phyloP scores from a whole-genome alignment of 2,113 vertebrate species.

The Colinus virginianus region DNA sequence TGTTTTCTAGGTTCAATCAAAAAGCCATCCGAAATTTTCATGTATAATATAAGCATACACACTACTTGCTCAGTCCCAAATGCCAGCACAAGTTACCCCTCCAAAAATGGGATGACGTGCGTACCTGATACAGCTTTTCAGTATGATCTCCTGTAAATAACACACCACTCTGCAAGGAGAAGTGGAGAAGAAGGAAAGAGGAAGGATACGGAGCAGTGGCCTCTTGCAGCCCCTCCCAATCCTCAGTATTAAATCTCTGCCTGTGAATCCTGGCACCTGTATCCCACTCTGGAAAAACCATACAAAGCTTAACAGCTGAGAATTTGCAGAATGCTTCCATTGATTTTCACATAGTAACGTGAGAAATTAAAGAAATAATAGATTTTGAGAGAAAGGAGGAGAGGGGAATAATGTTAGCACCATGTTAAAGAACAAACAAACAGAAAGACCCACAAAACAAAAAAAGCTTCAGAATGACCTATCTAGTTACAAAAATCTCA shows the following conservation, averaged over 20 bases:
- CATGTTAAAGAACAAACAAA: neutral
- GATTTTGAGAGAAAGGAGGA: neutral
- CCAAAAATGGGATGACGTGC: neutral
- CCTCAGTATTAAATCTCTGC: neutral
- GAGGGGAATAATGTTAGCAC: neutral
- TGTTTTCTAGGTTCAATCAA: neutral
- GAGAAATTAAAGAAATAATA: neutral
- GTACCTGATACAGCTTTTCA: neutral
- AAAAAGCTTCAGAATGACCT: neutral
- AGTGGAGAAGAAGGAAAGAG: neutral
- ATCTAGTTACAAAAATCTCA: neutral
- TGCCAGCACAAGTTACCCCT: neutral
- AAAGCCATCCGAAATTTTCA: neutral
- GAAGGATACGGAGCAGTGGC: accelerated
- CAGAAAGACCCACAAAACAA: neutral
- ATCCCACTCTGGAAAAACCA: neutral
- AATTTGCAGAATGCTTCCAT: neutral
- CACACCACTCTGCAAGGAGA: neutral
- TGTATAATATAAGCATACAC: neutral
- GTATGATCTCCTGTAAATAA: neutral
- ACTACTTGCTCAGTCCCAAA: neutral
- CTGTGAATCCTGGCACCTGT: neutral
- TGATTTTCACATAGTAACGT: neutral
- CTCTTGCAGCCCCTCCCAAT: neutral
- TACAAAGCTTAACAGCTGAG: conserved; percentile 2